Base-by-base conservation (phyloP, 1,140 invertebrate species). In the Marisa cornuarietis region DNA sequence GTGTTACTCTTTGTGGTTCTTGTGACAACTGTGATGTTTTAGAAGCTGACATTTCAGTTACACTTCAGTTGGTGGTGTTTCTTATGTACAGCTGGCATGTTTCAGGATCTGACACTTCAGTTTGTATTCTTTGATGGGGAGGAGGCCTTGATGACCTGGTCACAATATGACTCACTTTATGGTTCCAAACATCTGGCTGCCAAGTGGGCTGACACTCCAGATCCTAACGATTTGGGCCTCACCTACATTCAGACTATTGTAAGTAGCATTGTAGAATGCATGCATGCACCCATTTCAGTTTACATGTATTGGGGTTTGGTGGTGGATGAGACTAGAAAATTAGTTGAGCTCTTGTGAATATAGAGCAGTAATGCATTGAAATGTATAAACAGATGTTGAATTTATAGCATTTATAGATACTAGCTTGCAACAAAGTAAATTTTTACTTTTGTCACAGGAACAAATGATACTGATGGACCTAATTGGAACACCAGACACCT, bases 81-180 rank as follows among this genome's bases (percentile, higher is more conserved):
- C 24, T n/a, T 76, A 52, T 9, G 10, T 61, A 58, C 16, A 58
- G 54, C 54, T 58, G 54, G 11, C 11, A 58, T 58, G 54, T 58
- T 68, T 18, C 78, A 85, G 91, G 93, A 96, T 72, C 90, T 86
- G 8, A 88, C 96, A 76, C 92, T 99, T 8, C 97, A 97, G 93
- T 94, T 99, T 66, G 92, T 99, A 81, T 99, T 99, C 91, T 98
- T 99, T 87, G 98, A 99, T 89, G 98, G 98, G 0, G 98, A 99
- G 92, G 98, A 99, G 93, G 98, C 98, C 7, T 99, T 99, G 90
- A 81, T 93, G 22, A 86, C 93, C 49, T 99, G 98, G 98, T 94
- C 94, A 11, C 92, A 93, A 0, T 94, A 90, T 0, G 98, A 99
- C 92, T 99, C 98, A 0, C 94, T 99, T 66, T 99, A 99, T 89